phyloP scores from a whole-genome alignment of 2,888 invertebrate species.

The Beris morrisii region DNA sequence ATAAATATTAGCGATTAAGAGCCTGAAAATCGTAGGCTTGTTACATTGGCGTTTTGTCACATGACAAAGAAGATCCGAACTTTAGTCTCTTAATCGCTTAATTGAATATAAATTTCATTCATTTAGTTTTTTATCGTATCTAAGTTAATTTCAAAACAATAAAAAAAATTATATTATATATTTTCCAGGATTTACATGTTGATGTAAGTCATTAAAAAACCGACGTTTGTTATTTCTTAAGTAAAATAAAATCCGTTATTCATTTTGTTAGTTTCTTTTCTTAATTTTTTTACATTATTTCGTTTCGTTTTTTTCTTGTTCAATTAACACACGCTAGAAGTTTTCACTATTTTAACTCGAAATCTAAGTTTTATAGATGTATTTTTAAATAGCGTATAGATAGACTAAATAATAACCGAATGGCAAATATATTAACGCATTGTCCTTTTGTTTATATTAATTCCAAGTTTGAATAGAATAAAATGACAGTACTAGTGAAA shows the following conservation, averaged over 20 bases:
- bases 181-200: conserved; percentile 63
- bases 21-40: not conserved
- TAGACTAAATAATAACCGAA: not conserved
- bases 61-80: too few relatives aligned
- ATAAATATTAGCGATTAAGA: not conserved
- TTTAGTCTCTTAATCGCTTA: not conserved
- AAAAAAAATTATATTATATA: conserved; percentile 46
- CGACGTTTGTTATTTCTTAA: conserved; percentile 27
- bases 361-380: not conserved
- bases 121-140: conserved; percentile 48
- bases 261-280: conserved; percentile 28
- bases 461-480: too few relatives aligned
- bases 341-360: conserved; percentile 5
- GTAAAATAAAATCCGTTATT: not conserved
- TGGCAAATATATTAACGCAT: conserved; percentile 10
- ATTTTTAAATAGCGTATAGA: not conserved
- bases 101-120: not conserved
- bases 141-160: conserved; percentile 41
- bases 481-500: too few relatives aligned
- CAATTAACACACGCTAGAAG: conserved; percentile 35
- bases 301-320: conserved; percentile 2
- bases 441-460: too few relatives aligned
- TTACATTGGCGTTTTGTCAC: too few relatives aligned
- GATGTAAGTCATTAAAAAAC: conserved; percentile 58
- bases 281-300: conserved; percentile 13